A percentile compares a stretch with the other conserved stretches of the same genome.
These are phyloP conservation scores for Catocala fraxini DNA, from an alignment of 2,888 invertebrate genomes.

Conservation along the genomic window DNA sequence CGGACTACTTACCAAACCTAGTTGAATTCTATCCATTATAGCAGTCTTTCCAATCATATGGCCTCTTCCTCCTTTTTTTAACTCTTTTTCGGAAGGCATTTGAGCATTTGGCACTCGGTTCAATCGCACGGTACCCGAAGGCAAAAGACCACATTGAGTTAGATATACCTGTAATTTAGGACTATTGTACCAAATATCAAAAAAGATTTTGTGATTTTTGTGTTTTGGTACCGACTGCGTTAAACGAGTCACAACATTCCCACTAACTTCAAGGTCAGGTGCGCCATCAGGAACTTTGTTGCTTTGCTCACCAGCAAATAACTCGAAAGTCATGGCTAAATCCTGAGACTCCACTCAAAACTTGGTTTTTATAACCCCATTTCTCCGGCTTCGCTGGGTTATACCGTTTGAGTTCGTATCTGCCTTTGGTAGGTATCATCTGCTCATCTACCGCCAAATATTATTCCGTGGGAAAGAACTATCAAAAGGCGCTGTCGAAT, in stretches of 20 bases:
- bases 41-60: conserved; percentile 2
- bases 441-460: conserved; percentile 56
- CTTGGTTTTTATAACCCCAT: conserved; percentile 11
- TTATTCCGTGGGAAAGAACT: no score
- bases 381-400: conserved; percentile 46
- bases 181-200: conserved; percentile 58
- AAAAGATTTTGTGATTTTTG: conserved; percentile 42
- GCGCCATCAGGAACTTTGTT: conserved; percentile 41
- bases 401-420: conserved; percentile 46
- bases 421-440: conserved; percentile 59
- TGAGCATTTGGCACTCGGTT: conserved; percentile 20
- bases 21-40: conserved; percentile 11
- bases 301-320: conserved; percentile 53
- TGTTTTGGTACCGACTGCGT: conserved; percentile 42
- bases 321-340: conserved; percentile 1
- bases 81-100: conserved; percentile 13
- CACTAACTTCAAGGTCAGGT: conserved; percentile 47
- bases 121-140: conserved; percentile 23
- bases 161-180: conserved; percentile 25
- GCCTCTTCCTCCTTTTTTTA: conserved; percentile 10
- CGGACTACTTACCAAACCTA: no score
- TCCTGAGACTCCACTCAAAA: conserved; percentile 6
- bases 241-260: conserved; percentile 54
- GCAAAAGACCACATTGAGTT: conserved; percentile 7
- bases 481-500: conserved; percentile 22